Evolutionary conservation across 92 coral and sea anemone species (phyloP), one percentile per base, ranked within the genome.

Genomic region (Porites rus): DNA sequence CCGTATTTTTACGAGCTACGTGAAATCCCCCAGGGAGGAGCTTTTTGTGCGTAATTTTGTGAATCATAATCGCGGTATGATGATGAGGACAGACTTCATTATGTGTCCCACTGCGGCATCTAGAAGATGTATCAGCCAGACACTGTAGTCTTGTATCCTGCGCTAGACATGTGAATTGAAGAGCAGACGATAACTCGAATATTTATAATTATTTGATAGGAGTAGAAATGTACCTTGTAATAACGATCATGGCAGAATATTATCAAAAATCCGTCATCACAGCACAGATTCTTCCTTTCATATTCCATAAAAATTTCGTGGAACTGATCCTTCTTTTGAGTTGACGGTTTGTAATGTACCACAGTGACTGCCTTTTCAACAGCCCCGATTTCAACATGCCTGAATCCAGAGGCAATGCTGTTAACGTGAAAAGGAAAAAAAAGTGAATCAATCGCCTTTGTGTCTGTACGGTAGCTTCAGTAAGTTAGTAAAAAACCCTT

Each of bases 41-140:
- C 46, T 38, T 38, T 38, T 68, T 68, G 22, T 28, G 51, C 20
- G 28, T 8, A 68, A 6, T 22, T 25, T 68, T 24, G 13, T 68
- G 72, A 31, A 22, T 68, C 43, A 68, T 68, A 22, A 68, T 25
- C 28, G 25, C 71, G 22, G 28, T 66, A 31, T 66, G 71, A n/a
- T 66, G 22, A n/a, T 19, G 11, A 19, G 8, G 46, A n/a, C 46
- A 13, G 22, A 66, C 71, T 77, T 22, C 69, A 77, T 38, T 16
- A 51, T 61, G 63, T 83, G 79, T 66, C 70, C 87, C 79, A 72
- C 54, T 83, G 64, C 51, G 59, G 87, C 87, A 66, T 66, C 10
- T 8, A 9, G 28, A 66, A 66, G 22, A 22, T 58, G 2, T 58
- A 4, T 3, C 24, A 38, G 46, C 5, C 46, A 4, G 6, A 38